phyloP scores from a whole-genome alignment of 2,797 vertebrate genomes.

The Lacerta agilis region DNA sequence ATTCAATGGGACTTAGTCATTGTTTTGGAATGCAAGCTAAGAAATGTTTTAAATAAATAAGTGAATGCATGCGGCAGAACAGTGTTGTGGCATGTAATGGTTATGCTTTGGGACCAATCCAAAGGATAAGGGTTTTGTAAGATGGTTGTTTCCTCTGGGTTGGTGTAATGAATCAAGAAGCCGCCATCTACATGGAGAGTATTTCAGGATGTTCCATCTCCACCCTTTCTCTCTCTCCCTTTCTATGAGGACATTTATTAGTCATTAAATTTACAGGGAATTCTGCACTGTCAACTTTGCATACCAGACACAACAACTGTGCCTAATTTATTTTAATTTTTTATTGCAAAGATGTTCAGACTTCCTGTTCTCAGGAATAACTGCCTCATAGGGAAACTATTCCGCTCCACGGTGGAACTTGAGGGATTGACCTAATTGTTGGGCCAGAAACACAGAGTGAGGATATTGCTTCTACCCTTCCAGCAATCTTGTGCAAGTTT shows the following conservation, averaged over 20 bases:
- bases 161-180: background rate
- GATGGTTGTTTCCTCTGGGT: background rate
- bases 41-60: background rate
- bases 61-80: background rate
- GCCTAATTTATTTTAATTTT: background rate
- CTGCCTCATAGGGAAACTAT: background rate
- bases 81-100: conserved; percentile 1
- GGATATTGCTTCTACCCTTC: background rate
- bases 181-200: background rate
- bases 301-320: background rate
- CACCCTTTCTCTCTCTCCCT: background rate
- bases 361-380: background rate
- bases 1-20: background rate
- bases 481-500: too few species aligned
- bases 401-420: background rate
- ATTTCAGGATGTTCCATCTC: conserved; percentile 9
- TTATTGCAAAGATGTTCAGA: background rate
- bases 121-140: background rate
- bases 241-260: background rate
- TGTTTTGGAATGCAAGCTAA: background rate
- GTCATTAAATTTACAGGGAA: background rate
- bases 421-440: background rate
- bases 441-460: background rate
- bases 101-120: background rate
- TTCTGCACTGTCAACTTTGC: background rate